A percentile compares a stretch with the other conserved stretches of the same genome.
phyloP scores from a whole-genome alignment of 2,797 vertebrate species.

The Dendrocincla fuliginosa region DNA sequence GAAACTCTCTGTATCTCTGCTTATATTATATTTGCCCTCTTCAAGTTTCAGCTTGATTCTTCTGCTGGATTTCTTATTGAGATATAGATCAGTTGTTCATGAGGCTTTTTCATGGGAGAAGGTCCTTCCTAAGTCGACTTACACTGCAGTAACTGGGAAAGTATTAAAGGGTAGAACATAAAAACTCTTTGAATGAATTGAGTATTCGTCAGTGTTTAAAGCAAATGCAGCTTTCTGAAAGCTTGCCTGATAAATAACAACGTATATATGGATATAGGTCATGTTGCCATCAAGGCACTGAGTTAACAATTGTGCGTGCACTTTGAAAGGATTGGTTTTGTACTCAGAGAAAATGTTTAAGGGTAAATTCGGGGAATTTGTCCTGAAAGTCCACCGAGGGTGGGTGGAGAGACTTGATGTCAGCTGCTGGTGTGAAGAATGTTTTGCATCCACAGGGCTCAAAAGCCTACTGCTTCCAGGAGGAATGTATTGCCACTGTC shows the following conservation, averaged over 20 bases:
- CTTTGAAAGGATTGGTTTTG: neutral
- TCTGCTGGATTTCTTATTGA: neutral
- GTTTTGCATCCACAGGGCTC: neutral
- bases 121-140: neutral
- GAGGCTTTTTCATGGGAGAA: neutral
- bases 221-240: neutral
- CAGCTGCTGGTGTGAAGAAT: neutral
- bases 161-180: neutral
- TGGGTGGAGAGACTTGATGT: neutral
- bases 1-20: neutral
- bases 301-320: rapidly evolving
- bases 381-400: neutral
- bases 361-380: neutral
- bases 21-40: rapidly evolving
- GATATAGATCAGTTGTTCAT: neutral
- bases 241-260: neutral
- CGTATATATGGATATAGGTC: too few species aligned
- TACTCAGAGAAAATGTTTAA: rapidly evolving
- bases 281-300: neutral
- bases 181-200: neutral
- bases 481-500: neutral
- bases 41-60: neutral
- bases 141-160: neutral
- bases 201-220: neutral
- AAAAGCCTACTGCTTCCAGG: neutral